A percentile compares a stretch with the other conserved stretches of the same genome.
Conservation (phyloP, 2,888 invertebrate species). For the Brachyopa scutellaris region DNA sequence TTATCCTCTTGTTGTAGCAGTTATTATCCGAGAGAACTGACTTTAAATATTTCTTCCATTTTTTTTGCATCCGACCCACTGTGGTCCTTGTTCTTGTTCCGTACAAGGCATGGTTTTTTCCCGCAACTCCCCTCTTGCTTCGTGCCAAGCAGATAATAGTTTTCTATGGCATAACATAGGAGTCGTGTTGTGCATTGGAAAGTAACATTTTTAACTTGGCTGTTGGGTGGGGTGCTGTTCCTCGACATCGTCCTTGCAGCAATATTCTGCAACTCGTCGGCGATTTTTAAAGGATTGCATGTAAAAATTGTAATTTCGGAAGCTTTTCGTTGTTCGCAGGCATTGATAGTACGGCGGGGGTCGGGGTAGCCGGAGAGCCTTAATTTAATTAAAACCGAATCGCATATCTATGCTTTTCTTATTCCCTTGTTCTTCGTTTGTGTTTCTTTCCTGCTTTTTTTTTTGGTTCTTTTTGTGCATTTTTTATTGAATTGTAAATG, state of each 20-base stretch:
- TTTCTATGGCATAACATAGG: slow-evolving; percentile 62
- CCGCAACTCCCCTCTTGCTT: slow-evolving; percentile 10
- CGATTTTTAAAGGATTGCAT: slow-evolving; percentile 62
- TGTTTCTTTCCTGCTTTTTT: slow-evolving; percentile 30
- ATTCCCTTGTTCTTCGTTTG: slow-evolving; percentile 52
- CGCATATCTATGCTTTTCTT: slow-evolving; percentile 68
- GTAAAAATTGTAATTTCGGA: slow-evolving; percentile 68
- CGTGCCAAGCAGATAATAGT: slow-evolving; percentile 69
- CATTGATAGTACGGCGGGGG: neutral
- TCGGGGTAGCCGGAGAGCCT: slow-evolving; percentile 10
- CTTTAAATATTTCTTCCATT: slow-evolving; percentile 56
- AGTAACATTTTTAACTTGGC: slow-evolving; percentile 61
- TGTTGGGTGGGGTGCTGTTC: neutral
- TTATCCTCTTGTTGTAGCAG: slow-evolving; percentile 31
- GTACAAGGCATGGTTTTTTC: slow-evolving; percentile 17
- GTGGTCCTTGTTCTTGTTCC: slow-evolving; percentile 23
- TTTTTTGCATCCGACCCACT: neutral
- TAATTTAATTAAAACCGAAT: slow-evolving; percentile 70
- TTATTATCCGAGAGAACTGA: slow-evolving; percentile 64
- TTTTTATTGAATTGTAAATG: slow-evolving; percentile 66
- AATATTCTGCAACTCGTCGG: slow-evolving; percentile 62
- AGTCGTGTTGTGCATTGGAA: slow-evolving; percentile 66
- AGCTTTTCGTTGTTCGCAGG: slow-evolving; percentile 52
- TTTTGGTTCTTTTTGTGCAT: neutral
- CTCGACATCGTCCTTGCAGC: slow-evolving; percentile 53